Percentiles rank a stretch among this genome's conserved stretches.
These are phyloP conservation scores for Typhlomys cinereus DNA, from an alignment of 2,113 vertebrate species.

Conservation along the genomic window DNA sequence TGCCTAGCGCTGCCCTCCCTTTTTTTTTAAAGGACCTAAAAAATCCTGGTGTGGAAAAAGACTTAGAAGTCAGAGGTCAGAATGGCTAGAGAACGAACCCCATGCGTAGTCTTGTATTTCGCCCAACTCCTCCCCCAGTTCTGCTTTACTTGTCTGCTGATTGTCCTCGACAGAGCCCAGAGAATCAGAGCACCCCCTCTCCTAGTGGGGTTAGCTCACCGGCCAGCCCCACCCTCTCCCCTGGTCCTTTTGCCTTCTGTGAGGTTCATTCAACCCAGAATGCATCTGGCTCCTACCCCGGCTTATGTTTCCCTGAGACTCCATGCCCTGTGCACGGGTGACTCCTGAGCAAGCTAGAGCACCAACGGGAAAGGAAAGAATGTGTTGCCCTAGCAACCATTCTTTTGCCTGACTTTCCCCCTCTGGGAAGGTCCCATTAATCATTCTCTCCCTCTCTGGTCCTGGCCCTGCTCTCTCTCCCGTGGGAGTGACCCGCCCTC, in stretches of 20 bases:
- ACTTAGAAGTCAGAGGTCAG: background rate
- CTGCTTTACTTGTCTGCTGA: background rate
- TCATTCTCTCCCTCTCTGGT: slow-evolving; percentile 27
- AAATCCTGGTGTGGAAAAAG: background rate
- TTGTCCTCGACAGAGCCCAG: background rate
- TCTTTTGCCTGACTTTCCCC: background rate
- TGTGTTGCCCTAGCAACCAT: slow-evolving; percentile 41
- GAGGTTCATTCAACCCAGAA: background rate
- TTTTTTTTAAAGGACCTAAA: too few relatives aligned
- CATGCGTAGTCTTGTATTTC: too few relatives aligned
- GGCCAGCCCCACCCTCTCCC: background rate
- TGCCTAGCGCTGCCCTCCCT: too few relatives aligned
- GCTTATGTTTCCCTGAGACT: background rate
- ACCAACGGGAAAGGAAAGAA: background rate
- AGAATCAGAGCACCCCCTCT: background rate
- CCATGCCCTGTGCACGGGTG: slow-evolving; percentile 7
- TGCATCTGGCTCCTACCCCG: background rate
- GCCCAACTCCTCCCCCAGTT: background rate
- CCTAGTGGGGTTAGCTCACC: background rate
- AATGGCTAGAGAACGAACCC: background rate
- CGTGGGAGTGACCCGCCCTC: background rate
- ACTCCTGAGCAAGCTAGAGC: background rate
- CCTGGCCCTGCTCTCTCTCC: background rate
- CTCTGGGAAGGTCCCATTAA: slow-evolving; percentile 28
- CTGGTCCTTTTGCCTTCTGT: background rate